Base-by-base conservation (phyloP, 2,888 invertebrate genomes). In the Cremastinae sp. region DNA sequence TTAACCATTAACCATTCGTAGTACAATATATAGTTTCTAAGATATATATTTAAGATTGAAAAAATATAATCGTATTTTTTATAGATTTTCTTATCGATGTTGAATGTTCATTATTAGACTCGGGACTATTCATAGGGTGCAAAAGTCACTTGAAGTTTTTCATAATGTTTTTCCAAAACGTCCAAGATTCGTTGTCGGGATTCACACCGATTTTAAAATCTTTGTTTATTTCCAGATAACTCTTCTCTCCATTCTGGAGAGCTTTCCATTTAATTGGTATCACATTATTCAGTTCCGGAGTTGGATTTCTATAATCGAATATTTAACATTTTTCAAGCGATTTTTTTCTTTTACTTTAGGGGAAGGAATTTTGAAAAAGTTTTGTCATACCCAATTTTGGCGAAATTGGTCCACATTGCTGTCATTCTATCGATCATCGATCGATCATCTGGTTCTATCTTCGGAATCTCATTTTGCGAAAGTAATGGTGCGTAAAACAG, bases 401-500 rank as follows among this genome's bases (percentile, higher is more conserved):
- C 87, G 74, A 88, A 88, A 54, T 87, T 83, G 0, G 85, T 82
- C 88, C 87, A 87, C 81, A 88, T 79, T 12, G 61, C 74, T 7
- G 84, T 85, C 53, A 87, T 22, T 47, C 83, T 81, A 61, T 87
- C 75, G 72, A 83, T 78, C 2, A 80, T 70, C 2, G 73, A n/a
- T 10, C 80, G 78, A 59, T 87, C 86, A 14, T 80, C 82, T 0
- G 86, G 80, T 16, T 61, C 7, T 70, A 36, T 20, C 16, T 28
- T 34, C 80, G 69, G 14, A n/a, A n/a, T n/a, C n/a, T n/a, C n/a
- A n/a, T n/a, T n/a, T n/a, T 2, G 5, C 5, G 54, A 41, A 1
- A 75, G 74, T 84, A 10, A 86, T 71, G 72, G 59, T 1, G 69
- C 0, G 28, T 91, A 92, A 28, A 93, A 91, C 0, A 94, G 74